phyloP scores from a whole-genome alignment of 2,888 invertebrate species.

The Kuschelorhynchus macadamiae region DNA sequence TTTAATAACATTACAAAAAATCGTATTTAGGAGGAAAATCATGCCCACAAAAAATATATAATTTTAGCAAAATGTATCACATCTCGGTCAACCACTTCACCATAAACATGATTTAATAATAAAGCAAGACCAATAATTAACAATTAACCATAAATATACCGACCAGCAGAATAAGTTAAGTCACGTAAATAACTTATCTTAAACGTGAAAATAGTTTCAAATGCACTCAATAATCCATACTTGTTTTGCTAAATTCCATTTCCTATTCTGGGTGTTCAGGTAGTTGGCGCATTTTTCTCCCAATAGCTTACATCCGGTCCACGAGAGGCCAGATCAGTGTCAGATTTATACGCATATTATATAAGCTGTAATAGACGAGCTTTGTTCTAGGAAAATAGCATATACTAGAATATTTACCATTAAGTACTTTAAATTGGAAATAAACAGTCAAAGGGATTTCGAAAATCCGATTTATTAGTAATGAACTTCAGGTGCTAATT shows the following conservation, averaged over 20 bases:
- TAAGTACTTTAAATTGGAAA: too few species aligned
- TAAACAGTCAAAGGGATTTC: too few species aligned
- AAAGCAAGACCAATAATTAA: slow-evolving; percentile 1
- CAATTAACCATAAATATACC: slow-evolving; percentile 10
- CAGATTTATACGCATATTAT: not conserved
- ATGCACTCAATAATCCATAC: slow-evolving; percentile 22
- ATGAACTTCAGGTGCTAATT: too few species aligned
- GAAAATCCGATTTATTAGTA: too few species aligned
- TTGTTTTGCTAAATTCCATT: slow-evolving; percentile 19
- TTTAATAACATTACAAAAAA: too few species aligned
- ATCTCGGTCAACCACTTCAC: too few species aligned
- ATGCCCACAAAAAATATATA: too few species aligned
- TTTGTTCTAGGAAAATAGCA: too few species aligned
- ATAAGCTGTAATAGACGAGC: not conserved
- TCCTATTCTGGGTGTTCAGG: slow-evolving; percentile 1
- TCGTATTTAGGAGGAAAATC: too few species aligned
- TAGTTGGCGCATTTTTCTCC: slow-evolving; percentile 10
- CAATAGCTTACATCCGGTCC: not conserved
- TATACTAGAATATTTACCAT: too few species aligned
- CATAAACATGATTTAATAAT: not conserved
- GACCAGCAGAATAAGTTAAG: slow-evolving; percentile 9
- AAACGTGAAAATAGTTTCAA: slow-evolving; percentile 25
- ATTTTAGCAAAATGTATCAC: too few species aligned
- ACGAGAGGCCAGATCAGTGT: slow-evolving; percentile 1
- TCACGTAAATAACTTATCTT: slow-evolving; percentile 23